Percentiles rank a stretch among this genome's conserved stretches.
Evolutionary conservation across 2,797 vertebrate genomes (phyloP).

Genomic region (Periophthalmus magnuspinnatus): DNA sequence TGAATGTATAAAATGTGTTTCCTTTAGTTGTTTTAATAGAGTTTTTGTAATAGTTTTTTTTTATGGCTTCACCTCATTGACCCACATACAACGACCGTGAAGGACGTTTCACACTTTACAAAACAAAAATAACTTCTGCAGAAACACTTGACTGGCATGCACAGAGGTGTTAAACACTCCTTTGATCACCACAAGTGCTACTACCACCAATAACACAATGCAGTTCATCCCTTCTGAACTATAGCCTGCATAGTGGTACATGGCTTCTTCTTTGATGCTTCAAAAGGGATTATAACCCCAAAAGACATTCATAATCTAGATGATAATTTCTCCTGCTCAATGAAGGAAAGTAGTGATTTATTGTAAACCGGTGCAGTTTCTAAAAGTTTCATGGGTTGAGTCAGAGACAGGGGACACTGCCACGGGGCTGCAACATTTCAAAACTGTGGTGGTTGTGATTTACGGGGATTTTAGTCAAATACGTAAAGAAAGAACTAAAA

Average conservation of each 20-base stretch:
- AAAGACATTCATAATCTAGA: neutral
- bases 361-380: slow-evolving; percentile 50
- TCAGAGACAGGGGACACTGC: slow-evolving; percentile 32
- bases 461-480: neutral
- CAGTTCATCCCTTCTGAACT: neutral
- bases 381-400: slow-evolving; percentile 37
- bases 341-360: slow-evolving; percentile 51
- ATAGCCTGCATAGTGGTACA: neutral
- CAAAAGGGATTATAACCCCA: neutral
- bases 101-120: slow-evolving; percentile 47
- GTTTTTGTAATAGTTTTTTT: too few species aligned
- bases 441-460: slow-evolving; percentile 45
- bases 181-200: neutral
- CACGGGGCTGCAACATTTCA: slow-evolving; percentile 7
- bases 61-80: neutral
- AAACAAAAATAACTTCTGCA: slow-evolving; percentile 12
- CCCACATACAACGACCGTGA: slow-evolving; percentile 8
- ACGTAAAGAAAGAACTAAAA: neutral
- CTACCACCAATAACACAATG: neutral
- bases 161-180: slow-evolving; percentile 49
- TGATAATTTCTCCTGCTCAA: slow-evolving; percentile 17
- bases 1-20: neutral
- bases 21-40: neutral
- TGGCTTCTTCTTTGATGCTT: neutral
- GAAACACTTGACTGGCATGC: slow-evolving; percentile 9